phyloP scores from a whole-genome alignment of 2,113 vertebrate genomes.

The Taxidea taxus region DNA sequence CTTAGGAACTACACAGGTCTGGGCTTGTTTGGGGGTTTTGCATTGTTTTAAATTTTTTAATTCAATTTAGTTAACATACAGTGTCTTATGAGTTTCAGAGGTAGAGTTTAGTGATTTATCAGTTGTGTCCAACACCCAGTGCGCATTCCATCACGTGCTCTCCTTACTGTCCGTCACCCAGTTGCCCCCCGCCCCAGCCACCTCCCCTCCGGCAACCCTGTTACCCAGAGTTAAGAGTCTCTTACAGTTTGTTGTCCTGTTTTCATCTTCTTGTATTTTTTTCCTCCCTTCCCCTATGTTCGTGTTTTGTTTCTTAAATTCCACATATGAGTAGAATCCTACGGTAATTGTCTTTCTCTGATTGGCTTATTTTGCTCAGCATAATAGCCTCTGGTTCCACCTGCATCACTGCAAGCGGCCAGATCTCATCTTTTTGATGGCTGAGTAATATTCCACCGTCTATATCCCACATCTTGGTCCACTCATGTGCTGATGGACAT shows the following conservation, averaged over 20 bases:
- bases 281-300: background rate
- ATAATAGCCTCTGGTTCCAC: background rate
- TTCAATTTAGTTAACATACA: background rate
- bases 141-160: too few species aligned
- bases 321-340: background rate
- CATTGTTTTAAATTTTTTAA: background rate
- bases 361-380: background rate
- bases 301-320: background rate
- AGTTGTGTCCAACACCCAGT: background rate
- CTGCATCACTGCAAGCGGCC: background rate
- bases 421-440: background rate
- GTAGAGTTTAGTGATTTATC: background rate
- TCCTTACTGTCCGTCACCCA: background rate
- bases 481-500: background rate
- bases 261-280: background rate
- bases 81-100: background rate
- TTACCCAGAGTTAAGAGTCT: background rate
- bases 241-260: background rate
- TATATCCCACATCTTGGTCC: background rate
- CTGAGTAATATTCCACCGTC: background rate
- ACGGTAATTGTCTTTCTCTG: background rate
- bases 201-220: too few species aligned
- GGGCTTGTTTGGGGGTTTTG: background rate
- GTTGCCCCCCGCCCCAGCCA: background rate
- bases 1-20: background rate